Conservation (phyloP, 2,888 invertebrate genomes). For the Lacanobia oleracea region DNA sequence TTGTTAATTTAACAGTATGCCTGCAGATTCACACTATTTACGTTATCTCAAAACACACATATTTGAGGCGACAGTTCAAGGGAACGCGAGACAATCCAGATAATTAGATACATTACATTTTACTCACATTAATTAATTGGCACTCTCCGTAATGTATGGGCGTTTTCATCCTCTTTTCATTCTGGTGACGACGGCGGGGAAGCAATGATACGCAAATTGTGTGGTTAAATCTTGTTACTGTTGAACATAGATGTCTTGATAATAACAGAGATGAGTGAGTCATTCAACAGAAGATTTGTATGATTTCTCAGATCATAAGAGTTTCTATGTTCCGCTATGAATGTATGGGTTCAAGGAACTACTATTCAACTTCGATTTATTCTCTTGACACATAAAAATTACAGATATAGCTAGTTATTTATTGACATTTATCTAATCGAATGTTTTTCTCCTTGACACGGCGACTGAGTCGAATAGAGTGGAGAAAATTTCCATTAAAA, state of each 20-base stretch:
- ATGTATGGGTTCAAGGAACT: neutral
- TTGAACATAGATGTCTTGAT: constrained; percentile 1
- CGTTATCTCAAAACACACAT: constrained; percentile 5
- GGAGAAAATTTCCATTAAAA: no score
- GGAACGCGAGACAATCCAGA: constrained; percentile 54
- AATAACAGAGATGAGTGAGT: neutral
- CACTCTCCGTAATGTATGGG: constrained; percentile 62
- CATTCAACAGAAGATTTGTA: neutral
- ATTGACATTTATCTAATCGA: no score
- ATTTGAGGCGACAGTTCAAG: constrained; percentile 37
- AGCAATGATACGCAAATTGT: constrained; percentile 32
- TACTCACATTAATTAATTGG: constrained; percentile 65
- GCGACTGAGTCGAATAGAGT: no score
- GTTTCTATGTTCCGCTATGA: neutral
- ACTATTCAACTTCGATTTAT: no score
- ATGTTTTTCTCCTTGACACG: no score
- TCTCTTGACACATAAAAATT: no score
- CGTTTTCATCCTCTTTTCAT: constrained; percentile 48
- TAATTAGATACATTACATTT: constrained; percentile 64
- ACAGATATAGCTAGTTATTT: no score
- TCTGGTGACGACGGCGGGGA: neutral
- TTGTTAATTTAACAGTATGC: no score
- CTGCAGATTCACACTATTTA: neutral
- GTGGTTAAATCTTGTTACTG: constrained; percentile 22
- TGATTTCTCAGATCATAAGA: neutral